phyloP scores from a whole-genome alignment of 1,140 invertebrate genomes.

The Bombyx mandarina region DNA sequence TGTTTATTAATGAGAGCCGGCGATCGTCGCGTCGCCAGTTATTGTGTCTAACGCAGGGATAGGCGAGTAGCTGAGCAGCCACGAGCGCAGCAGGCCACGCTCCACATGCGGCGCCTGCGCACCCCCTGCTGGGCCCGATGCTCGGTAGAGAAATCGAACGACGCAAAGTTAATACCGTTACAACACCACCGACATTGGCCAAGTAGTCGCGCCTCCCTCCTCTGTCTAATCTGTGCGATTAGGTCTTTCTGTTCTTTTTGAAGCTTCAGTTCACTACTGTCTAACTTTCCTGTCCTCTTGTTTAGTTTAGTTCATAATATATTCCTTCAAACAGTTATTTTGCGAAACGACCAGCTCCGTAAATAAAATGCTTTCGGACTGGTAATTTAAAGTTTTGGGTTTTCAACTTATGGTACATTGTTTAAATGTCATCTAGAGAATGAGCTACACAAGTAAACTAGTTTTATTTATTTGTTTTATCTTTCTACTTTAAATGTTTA shows the following conservation, averaged over 20 bases:
- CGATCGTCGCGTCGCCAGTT: conserved; percentile 47
- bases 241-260: conserved; percentile 66
- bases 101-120: conserved; percentile 78
- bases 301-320: conserved; percentile 7
- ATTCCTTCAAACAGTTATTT: conserved; percentile 22
- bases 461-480: neutral
- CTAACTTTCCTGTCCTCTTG: conserved; percentile 40
- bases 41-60: conserved; percentile 64
- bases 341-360: conserved; percentile 24
- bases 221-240: conserved; percentile 64
- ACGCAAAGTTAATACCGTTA: conserved; percentile 69
- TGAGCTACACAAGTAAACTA: conserved; percentile 14
- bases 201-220: conserved; percentile 66
- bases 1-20: neutral
- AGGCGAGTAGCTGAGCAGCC: conserved; percentile 54
- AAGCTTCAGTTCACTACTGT: conserved; percentile 47
- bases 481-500: conserved; percentile 1
- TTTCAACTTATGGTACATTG: conserved; percentile 17
- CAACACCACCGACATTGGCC: conserved; percentile 60
- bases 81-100: conserved; percentile 45
- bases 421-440: conserved; percentile 19
- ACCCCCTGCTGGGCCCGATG: conserved; percentile 83
- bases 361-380: conserved; percentile 7
- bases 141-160: conserved; percentile 66
- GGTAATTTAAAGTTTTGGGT: conserved; percentile 18